Conservation (phyloP, 2,888 invertebrate genomes). For the Rhabditoides inermis region DNA sequence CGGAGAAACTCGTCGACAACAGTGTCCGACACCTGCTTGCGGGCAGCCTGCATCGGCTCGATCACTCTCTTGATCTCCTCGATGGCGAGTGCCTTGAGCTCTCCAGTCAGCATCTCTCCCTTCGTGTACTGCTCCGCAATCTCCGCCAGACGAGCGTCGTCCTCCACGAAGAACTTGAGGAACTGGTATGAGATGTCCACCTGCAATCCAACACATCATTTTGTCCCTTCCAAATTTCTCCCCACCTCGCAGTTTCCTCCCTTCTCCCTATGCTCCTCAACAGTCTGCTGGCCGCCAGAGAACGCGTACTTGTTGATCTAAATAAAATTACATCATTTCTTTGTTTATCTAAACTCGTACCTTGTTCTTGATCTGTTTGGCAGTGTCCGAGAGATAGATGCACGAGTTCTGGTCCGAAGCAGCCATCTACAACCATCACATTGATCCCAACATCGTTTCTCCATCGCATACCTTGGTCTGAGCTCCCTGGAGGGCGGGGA, state of each 20-base stretch:
- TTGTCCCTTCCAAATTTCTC: conserved; percentile 74
- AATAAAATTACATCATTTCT: conserved; percentile 10
- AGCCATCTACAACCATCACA: too few species aligned
- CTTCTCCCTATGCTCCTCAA: conserved; percentile 74
- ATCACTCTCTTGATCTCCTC: conserved; percentile 64
- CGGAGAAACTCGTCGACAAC: conserved; percentile 73
- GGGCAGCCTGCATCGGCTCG: conserved; percentile 68
- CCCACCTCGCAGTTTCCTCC: conserved; percentile 96
- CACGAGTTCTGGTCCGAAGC: conserved; percentile 87
- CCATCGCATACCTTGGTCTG: too few species aligned
- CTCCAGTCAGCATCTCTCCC: conserved; percentile 83
- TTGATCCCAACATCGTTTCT: too few species aligned
- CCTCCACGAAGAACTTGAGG: conserved; percentile 84
- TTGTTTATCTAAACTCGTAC: conserved; percentile 54
- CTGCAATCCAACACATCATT: conserved; percentile 84
- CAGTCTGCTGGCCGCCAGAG: conserved; percentile 84
- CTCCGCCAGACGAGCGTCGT: conserved; percentile 74
- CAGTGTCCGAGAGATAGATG: conserved; percentile 85
- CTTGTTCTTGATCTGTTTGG: conserved; percentile 91
- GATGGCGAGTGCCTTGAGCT: conserved; percentile 83
- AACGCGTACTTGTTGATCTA: conserved; percentile 88
- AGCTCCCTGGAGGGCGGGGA: conserved; percentile 88
- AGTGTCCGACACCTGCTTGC: conserved; percentile 74
- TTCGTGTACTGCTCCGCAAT: conserved; percentile 72
- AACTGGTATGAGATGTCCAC: conserved; percentile 92